Evolutionary conservation across 2,113 vertebrate species (phyloP).

Genomic region (Myotis davidii): DNA sequence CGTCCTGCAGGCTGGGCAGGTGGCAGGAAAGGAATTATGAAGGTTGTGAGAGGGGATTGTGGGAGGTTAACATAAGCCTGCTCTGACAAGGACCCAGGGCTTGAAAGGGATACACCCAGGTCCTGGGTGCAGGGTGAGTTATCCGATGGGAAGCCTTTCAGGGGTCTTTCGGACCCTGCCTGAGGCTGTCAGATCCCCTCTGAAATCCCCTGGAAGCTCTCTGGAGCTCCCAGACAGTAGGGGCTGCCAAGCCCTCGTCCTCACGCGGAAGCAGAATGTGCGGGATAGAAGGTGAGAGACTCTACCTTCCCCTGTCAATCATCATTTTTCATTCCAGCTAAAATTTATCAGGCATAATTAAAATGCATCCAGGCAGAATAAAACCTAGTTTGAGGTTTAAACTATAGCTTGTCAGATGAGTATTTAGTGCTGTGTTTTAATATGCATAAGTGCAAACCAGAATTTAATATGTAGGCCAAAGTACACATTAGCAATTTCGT

Average conservation of each 20-base stretch:
- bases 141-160: background rate
- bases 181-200: background rate
- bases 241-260: background rate
- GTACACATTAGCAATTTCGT: conserved; percentile 69
- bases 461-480: conserved; percentile 65
- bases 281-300: background rate
- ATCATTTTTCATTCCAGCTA: background rate
- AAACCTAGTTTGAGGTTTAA: conserved; percentile 68
- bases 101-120: background rate
- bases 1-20: background rate
- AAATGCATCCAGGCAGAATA: conserved; percentile 67
- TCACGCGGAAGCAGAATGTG: accelerated
- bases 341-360: conserved; percentile 63
- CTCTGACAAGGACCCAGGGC: background rate
- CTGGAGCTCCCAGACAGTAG: background rate
- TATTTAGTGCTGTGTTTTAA: conserved; percentile 71
- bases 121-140: background rate
- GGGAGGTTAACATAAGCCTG: background rate
- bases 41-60: background rate
- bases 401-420: conserved; percentile 70
- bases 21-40: background rate
- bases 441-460: conserved; percentile 64
- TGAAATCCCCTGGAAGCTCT: background rate
- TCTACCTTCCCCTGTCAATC: background rate
- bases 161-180: background rate